A percentile compares a stretch with the other conserved stretches of the same genome.
Conservation (phyloP, 35 echinoderm and acorn worm species). For the Acanthaster planci region DNA sequence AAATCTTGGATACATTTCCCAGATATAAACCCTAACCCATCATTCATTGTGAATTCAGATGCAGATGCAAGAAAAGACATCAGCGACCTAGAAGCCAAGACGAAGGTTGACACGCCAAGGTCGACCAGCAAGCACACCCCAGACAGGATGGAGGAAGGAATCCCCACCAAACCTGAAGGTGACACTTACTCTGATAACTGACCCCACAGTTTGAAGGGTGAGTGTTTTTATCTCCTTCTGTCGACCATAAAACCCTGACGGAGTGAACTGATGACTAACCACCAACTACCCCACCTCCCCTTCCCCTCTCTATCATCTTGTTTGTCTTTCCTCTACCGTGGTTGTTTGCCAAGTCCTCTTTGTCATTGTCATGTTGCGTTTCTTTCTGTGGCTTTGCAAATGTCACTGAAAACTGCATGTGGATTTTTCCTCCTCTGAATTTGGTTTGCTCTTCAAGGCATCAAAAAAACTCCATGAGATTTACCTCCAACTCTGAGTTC, state of each 20-base stretch:
- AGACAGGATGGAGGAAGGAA: not conserved
- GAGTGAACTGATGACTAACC: not conserved
- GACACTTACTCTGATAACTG: conserved; percentile 39
- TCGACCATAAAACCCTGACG: not conserved
- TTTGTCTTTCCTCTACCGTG: not conserved
- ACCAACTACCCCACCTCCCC: not conserved
- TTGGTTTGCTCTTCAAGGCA: too few species aligned
- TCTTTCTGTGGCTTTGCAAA: too few species aligned
- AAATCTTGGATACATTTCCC: too few species aligned
- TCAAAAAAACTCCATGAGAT: too few species aligned
- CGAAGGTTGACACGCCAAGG: not conserved
- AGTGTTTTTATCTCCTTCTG: conserved; percentile 3
- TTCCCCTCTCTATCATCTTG: not conserved
- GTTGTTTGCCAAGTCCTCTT: too few species aligned
- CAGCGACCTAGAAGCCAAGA: conserved; percentile 1
- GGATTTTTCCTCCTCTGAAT: too few species aligned
- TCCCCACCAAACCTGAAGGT: conserved; percentile 12
- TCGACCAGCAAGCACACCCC: not conserved
- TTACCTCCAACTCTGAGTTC: too few species aligned
- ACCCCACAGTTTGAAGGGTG: conserved; percentile 23
- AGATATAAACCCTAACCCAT: too few species aligned
- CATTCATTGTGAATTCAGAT: not conserved
- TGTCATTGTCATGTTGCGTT: too few species aligned
- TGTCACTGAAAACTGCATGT: too few species aligned
- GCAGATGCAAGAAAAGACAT: not conserved